A percentile compares a stretch with the other conserved stretches of the same genome.
phyloP scores from a whole-genome alignment of 2,113 vertebrate genomes.

The Typhlomys cinereus region DNA sequence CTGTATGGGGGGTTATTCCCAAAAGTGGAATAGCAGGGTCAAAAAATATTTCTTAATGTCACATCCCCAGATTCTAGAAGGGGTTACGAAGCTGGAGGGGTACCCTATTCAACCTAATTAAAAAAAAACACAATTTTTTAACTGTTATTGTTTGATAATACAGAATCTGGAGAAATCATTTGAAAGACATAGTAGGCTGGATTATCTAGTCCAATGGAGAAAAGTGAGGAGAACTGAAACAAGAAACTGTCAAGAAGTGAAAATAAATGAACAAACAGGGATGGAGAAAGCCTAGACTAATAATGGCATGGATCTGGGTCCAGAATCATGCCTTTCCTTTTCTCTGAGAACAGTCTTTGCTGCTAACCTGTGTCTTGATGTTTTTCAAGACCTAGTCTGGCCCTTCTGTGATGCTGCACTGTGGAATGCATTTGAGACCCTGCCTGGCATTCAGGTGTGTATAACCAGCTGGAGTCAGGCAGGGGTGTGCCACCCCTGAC shows the following conservation, averaged over 20 bases:
- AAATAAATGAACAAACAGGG: neutral
- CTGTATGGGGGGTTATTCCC: no score
- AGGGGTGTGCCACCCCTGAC: no score
- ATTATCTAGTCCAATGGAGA: no score
- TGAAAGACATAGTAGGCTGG: neutral
- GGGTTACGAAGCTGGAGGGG: neutral
- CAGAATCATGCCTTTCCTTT: neutral
- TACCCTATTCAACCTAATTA: neutral
- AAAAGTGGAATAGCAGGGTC: no score
- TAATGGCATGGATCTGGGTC: neutral
- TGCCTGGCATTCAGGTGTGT: neutral
- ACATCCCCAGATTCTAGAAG: neutral
- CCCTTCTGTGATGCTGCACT: neutral
- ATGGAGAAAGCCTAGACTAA: neutral
- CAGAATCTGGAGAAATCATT: neutral
- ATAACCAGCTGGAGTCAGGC: neutral
- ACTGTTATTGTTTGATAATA: neutral
- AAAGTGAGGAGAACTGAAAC: neutral
- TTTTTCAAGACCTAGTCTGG: no score
- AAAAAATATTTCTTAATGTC: neutral
- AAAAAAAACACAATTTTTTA: neutral
- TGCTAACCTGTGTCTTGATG: neutral
- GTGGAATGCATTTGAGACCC: accelerated
- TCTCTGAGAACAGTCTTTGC: neutral
- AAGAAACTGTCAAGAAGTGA: neutral